Evolutionary conservation across 2,113 vertebrate species (phyloP), one percentile per base, ranked within the genome.

Genomic region (Numenius arquata): DNA sequence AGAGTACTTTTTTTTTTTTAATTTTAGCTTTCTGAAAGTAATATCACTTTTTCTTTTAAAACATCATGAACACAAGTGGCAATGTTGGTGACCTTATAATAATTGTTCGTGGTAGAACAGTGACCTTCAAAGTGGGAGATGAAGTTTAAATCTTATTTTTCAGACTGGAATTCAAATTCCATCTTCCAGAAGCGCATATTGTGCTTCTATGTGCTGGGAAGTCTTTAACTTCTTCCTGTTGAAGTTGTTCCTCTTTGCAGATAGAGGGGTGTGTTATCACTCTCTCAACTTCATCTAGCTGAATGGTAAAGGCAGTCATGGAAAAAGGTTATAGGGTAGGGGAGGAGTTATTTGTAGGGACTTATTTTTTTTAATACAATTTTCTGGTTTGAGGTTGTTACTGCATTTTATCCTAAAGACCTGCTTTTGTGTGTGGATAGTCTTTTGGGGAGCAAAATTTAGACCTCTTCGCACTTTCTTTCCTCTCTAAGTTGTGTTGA

Each of bases 181-280:
- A 0, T 58, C 40, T 76, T 90, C 45, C 36, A 61, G 53, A 70
- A 86, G 34, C 0, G 0, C 11, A 15, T 8, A 5, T 2, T 53
- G 4, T 47, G 8, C 38, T 66, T 61, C 21, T 88, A 8, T 73
- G 36, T 59, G 29, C 59, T 76, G 55, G 11, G 15, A 79, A 62
- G 26, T 55, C 9, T 67, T 59, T n/a, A 27, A 41, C 20, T 88
- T 81, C 65, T 84, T 55, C 41, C 32, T 47, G 14, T 59, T 41
- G n/a, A 82, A 75, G 23, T 36, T 84, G 40, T 63, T 77, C 20
- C 9, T 78, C 29, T 74, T 53, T 71, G n/a, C 6, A 2, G 32
- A 50, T 71, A 67, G 30, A 77, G 21, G 13, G 23, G 8, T 12
- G 5, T 82, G 36, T 85, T 87, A 17, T 4, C 9, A 12, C 11